Evolutionary conservation across 2,888 invertebrate species (phyloP), one percentile per base, ranked within the genome.

Genomic region (Crocallis elinguaria): DNA sequence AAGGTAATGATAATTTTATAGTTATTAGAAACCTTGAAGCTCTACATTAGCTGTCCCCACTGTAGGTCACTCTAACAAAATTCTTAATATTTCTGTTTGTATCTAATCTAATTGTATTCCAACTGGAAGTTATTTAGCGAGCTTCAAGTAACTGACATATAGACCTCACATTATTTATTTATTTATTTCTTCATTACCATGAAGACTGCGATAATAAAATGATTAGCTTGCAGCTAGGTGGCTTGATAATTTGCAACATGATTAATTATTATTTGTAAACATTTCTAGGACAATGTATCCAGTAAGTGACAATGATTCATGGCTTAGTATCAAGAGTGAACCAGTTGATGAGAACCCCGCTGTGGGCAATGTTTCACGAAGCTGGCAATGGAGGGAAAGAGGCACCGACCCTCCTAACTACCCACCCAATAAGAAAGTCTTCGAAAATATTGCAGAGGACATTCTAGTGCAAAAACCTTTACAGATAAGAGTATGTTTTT

Each of bases 391-490:
- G 86, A 75, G 92, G 48, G 88, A 92, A 61, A 68, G 78, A 21
- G 92, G 92, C 23, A 77, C 86, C 27, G 77, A 88, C 60, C 88
- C 90, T 1, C 72, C 75, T 3, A 75, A 85, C 56, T 77, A 74
- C 49, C 82, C 83, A 1, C 71, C 86, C 17, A 93, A 91, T 62
- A 92, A 92, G 45, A 88, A 83, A 32, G 92, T 93, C 35, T 86
- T 94, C 52, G 93, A 94, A 76, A 92, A 92, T 64, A 87, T 92
- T 60, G 94, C 94, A n/a, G 95, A 95, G 76, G 93, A 93, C 67
- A 92, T 93, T 64, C 88, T 95, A 57, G 93, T 94, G 12, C 85
- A 92, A 62, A 94, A 94, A 69, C 90, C 93, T 62, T 81, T 92
- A 23, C 91, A 92, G 69, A 94, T 94, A 80, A 88, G 93, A 87